Base-by-base conservation (phyloP, 2,797 vertebrate genomes). In the Danio aesculapii region DNA sequence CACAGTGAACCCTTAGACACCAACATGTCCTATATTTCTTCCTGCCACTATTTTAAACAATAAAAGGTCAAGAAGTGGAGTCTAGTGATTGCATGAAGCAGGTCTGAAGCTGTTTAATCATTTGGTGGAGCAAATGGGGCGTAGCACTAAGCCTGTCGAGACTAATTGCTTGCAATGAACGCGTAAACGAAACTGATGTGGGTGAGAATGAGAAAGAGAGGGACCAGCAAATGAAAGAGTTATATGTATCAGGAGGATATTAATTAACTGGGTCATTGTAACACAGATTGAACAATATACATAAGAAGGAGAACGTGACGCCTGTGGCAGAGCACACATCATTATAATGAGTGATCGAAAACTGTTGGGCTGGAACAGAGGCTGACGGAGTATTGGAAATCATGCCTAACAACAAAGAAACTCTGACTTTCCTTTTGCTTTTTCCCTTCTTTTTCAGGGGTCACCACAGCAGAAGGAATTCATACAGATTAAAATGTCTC, bases 211-310 rank as follows among this genome's bases (percentile, higher is more conserved):
- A 57, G 11, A 52, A 41, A 43, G 16, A 14, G 13, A 50, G 5
- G 50, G 53, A 77, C 47, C 19, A 71, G 13, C 55, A 39, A 63
- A 81, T 77, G 53, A 64, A 66, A 71, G 61, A 50, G 62, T 43
- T 9, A 44, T 81, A 66, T 77, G 46, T 68, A 70, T 13, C 16
- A 71, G 30, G 75, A 75, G n/a, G 46, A 77, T 63, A 86, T 84
- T 79, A 84, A 86, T 84, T 79, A 78, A 74, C 55, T 55, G 57
- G 44, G 57, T 46, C 59, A 75, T 70, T 62, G 57, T n/a, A 75
- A 63, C 62, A 78, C 7, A 67, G 44, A 66, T 52, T 59, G 21
- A 55, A 73, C 49, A 46, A 68, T 43, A 77, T 64, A 21, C 52
- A 49, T 46, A 53, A 7, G 49, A 55, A 7, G 66, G 61, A 43